Evolutionary conservation across 2,888 invertebrate species (phyloP).

Genomic region (Tillus elongatus): DNA sequence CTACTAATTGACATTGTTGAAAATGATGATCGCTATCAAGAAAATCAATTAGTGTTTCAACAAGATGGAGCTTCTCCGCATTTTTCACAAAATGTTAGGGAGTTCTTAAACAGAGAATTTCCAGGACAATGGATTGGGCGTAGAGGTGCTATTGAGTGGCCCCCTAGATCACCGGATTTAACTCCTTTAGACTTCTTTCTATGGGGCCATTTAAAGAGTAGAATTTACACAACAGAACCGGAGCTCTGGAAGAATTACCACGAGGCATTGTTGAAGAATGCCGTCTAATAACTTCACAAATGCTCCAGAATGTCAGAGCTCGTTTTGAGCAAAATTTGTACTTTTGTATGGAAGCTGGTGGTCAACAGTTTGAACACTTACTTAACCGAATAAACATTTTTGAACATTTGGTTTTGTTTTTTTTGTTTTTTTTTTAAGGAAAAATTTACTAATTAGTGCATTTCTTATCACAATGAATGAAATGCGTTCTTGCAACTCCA

Average conservation of each 20-base stretch:
- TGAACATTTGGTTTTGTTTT: not conserved
- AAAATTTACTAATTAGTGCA: no score
- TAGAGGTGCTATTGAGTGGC: not conserved
- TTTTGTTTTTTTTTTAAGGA: not conserved
- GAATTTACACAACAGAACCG: conserved; percentile 2
- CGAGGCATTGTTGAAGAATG: conserved; percentile 2
- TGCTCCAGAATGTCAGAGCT: not conserved
- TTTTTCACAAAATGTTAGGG: no score
- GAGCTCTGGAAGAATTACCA: not conserved
- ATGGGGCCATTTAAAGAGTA: not conserved
- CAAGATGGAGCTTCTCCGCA: no score
- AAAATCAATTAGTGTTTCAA: no score
- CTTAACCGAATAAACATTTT: not conserved
- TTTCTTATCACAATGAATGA: no score
- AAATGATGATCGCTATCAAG: no score
- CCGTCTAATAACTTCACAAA: not conserved
- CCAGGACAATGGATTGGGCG: not conserved
- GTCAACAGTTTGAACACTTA: not conserved
- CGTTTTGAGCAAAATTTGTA: conserved; percentile 1
- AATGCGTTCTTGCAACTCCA: no score
- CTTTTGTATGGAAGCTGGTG: conserved; percentile 3
- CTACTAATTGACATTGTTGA: no score
- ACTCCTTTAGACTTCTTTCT: conserved; percentile 1
- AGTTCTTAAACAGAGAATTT: no score
- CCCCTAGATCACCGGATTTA: not conserved